phyloP scores from a whole-genome alignment of 2,888 invertebrate genomes.

The Tortricodes alternella region DNA sequence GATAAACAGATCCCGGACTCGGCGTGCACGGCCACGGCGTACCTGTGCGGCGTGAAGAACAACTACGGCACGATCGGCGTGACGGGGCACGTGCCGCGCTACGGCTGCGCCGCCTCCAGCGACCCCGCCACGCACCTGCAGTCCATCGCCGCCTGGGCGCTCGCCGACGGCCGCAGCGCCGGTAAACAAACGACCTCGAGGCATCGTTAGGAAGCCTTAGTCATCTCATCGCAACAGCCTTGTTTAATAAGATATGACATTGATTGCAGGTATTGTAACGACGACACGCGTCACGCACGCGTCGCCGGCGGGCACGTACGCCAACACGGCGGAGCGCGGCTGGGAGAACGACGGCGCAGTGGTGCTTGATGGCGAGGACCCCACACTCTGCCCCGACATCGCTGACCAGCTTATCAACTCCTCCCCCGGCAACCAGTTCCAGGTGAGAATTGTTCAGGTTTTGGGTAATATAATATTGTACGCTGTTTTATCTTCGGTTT shows the following conservation, averaged over 20 bases:
- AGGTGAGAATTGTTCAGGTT: constrained; percentile 64
- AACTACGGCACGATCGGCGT: constrained; percentile 76
- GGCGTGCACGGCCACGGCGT: constrained; percentile 79
- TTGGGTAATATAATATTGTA: neutral
- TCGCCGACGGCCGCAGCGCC: constrained; percentile 67
- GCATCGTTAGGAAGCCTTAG: neutral
- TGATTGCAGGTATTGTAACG: constrained; percentile 86
- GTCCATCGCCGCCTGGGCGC: constrained; percentile 82
- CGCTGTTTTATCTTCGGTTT: neutral
- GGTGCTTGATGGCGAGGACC: constrained; percentile 57
- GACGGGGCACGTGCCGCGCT: constrained; percentile 65
- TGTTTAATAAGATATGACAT: neutral
- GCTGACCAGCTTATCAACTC: constrained; percentile 86
- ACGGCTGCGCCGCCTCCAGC: constrained; percentile 64
- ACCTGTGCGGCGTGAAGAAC: constrained; percentile 75
- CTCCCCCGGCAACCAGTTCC: constrained; percentile 82
- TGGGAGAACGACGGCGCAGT: constrained; percentile 87
- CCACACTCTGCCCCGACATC: constrained; percentile 85
- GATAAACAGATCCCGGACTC: constrained; percentile 78
- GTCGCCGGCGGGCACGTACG: constrained; percentile 85
- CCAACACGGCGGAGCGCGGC: constrained; percentile 83
- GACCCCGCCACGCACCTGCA: constrained; percentile 66
- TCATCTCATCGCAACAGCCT: neutral
- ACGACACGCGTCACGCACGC: constrained; percentile 90
- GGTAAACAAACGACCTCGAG: constrained; percentile 30